Evolutionary conservation across 2,113 vertebrate genomes (phyloP).

Genomic region (Piaya cayana): DNA sequence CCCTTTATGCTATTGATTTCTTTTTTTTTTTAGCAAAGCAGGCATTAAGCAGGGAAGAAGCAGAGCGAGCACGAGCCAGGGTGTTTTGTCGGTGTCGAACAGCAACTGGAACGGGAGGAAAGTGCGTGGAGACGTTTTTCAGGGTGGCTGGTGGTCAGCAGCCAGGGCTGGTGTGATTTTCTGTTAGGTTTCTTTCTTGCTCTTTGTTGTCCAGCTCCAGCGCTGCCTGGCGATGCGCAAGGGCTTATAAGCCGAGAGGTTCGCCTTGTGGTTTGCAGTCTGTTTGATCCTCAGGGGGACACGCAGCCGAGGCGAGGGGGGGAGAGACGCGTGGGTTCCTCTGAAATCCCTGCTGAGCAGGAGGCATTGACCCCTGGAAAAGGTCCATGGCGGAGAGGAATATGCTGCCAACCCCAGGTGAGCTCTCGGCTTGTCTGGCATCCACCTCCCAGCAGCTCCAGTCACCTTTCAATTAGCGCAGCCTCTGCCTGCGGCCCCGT

Average conservation of each 20-base stretch:
- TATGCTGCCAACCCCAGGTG: neutral
- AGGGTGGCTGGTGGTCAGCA: neutral
- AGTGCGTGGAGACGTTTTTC: rapidly evolving
- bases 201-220: neutral
- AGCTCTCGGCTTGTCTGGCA: neutral
- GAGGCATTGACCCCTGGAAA: neutral
- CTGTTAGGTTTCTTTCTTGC: neutral
- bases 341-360: neutral
- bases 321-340: neutral
- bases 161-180: neutral
- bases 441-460: neutral
- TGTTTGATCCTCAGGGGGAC: neutral
- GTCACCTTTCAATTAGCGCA: neutral
- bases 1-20: neutral
- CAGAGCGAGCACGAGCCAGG: rapidly evolving
- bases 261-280: neutral
- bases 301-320: neutral
- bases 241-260: neutral
- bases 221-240: rapidly evolving
- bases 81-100: neutral
- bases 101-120: neutral
- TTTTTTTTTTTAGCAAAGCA: conserved; percentile 2
- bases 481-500: neutral
- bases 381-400: neutral
- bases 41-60: neutral